Evolutionary conservation across 1,140 invertebrate genomes (phyloP), one percentile per base, ranked within the genome.

Genomic region (Leptopilina clavipes): DNA sequence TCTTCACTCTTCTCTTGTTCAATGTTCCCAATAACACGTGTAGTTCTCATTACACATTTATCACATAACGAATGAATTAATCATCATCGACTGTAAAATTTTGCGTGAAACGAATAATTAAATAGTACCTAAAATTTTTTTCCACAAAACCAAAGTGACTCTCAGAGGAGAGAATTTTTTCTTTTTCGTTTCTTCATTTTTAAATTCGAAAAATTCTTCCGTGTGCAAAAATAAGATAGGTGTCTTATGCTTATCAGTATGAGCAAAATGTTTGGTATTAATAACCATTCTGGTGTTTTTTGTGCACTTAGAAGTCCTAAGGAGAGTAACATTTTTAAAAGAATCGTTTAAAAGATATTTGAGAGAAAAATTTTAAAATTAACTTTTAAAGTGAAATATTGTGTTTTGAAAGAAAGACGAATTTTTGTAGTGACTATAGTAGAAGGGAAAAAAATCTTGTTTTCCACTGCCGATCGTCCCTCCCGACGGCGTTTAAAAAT

Each of bases 281-380:
- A 82, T 76, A 77, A 86, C 84, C 85, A 86, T 83, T 78, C 85
- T 82, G 83, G 78, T 56, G 86, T 86, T 73, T 88, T 88, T 79
- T 84, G 86, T 86, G 85, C 88, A 85, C 87, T 89, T 89, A 89
- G 88, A 89, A 88, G 88, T 89, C 88, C 88, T 82, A 84, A 85
- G 77, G 75, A 85, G 85, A 85, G 86, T 85, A 79, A 84, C 85
- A 77, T 45, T 37, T 54, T 73, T 52, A 72, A 65, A 71, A 12
- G 12, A 37, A 70, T 56, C 31, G 22, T 44, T 19, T 45, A 9
- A 43, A 44, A n/a, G n/a, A n/a, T 22, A n/a, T 43, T 14, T 14
- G 11, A 54, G 0, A 31, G 44, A 22, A n/a, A 37, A 18, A 17
- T 22, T 59, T 25, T 14, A 59, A 59, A 18, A n/a, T n/a, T n/a